Conservation (phyloP, 1,140 invertebrate genomes). For the Diorhabda elongata region DNA sequence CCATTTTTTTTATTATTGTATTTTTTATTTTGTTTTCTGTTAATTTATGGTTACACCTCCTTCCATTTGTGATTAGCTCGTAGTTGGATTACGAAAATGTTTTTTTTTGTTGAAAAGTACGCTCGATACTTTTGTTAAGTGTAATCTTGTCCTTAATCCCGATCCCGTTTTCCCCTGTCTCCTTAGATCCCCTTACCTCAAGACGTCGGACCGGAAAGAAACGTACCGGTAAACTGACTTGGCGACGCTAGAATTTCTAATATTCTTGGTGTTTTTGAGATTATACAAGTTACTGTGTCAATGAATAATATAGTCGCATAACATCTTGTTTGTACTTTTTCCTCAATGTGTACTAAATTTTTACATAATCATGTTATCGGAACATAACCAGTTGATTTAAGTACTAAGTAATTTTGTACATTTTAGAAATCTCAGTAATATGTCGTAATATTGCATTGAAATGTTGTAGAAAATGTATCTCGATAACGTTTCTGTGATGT, state of each 20-base stretch:
- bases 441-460: constrained; percentile 18
- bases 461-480: constrained; percentile 5
- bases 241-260: neutral
- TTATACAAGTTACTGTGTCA: neutral
- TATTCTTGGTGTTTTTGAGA: neutral
- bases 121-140: constrained; percentile 8
- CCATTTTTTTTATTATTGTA: neutral
- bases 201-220: constrained; percentile 14
- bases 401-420: no score
- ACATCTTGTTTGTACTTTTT: neutral
- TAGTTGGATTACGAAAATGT: neutral
- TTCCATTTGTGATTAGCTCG: neutral
- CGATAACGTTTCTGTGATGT: constrained; percentile 17
- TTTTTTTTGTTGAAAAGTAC: constrained; percentile 9
- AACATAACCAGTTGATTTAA: no score
- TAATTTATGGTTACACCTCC: neutral
- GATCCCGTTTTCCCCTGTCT: neutral
- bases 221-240: constrained; percentile 3
- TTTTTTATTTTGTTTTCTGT: constrained; percentile 15
- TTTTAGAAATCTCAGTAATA: no score
- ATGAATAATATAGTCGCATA: neutral
- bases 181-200: neutral
- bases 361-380: no score
- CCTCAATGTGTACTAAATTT: no score
- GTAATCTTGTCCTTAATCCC: constrained; percentile 1